Evolutionary conservation across 2,113 vertebrate species (phyloP).

Genomic region (Callipepla californica): DNA sequence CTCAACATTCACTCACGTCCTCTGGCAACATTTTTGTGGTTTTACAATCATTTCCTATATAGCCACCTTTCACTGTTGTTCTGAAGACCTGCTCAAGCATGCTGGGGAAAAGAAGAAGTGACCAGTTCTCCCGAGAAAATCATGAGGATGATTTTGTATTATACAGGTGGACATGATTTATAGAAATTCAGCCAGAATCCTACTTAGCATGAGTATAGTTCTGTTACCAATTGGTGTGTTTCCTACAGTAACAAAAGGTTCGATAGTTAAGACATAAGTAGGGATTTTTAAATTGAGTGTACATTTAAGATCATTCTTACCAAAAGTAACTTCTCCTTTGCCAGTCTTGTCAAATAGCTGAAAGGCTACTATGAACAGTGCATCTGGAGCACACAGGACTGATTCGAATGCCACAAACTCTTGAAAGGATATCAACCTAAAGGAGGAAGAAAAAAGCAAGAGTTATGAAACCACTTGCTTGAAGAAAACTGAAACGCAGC

Average conservation of each 20-base stretch:
- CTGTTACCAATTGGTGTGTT: background rate
- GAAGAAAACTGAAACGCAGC: conserved; percentile 24
- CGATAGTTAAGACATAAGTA: background rate
- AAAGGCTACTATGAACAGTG: conserved; percentile 89
- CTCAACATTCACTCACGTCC: background rate
- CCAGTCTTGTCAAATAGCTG: conserved; percentile 91
- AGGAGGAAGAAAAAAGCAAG: conserved; percentile 50
- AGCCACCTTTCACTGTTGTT: background rate
- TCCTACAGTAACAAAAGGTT: background rate
- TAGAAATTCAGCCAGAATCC: background rate
- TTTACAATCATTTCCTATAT: conserved; percentile 18
- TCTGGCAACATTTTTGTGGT: background rate
- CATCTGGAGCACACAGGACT: conserved; percentile 88
- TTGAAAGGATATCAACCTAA: conserved; percentile 90
- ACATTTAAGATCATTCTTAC: conserved; percentile 75
- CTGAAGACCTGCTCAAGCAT: background rate
- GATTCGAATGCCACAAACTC: conserved; percentile 91
- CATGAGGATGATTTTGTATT: background rate
- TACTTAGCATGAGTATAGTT: background rate
- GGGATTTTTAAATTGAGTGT: background rate
- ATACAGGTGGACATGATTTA: background rate
- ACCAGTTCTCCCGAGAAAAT: background rate
- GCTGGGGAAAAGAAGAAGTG: background rate
- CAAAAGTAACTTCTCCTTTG: conserved; percentile 87
- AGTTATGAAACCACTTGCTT: conserved; percentile 11